phyloP scores from a whole-genome alignment of 2,888 invertebrate species.

The Exocentrus adspersus region DNA sequence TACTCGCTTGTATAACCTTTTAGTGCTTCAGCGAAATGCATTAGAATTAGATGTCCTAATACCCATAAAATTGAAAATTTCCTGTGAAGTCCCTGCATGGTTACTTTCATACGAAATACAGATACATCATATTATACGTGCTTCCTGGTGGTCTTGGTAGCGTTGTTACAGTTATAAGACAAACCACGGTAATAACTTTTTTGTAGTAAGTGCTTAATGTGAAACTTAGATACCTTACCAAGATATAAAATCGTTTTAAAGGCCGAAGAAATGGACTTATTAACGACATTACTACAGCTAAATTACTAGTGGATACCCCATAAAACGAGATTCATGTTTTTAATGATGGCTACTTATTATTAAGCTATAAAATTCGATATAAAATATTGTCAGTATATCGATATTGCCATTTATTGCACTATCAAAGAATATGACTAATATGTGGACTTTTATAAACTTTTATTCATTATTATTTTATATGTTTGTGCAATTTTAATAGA shows the following conservation, averaged over 20 bases:
- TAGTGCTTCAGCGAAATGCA: constrained; percentile 6
- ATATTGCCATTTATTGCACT: too few relatives aligned
- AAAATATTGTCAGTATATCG: too few relatives aligned
- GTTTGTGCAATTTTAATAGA: too few relatives aligned
- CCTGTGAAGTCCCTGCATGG: constrained; percentile 15
- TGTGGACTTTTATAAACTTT: too few relatives aligned
- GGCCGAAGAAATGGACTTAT: too few relatives aligned
- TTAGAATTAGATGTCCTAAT: constrained; percentile 15
- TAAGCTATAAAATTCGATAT: not conserved
- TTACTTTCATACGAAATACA: constrained; percentile 1
- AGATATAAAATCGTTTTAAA: too few relatives aligned
- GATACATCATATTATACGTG: constrained; percentile 12
- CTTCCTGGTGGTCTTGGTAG: constrained; percentile 15
- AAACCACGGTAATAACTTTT: not conserved
- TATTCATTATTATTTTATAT: too few relatives aligned
- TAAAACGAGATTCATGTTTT: not conserved
- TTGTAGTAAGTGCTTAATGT: not conserved
- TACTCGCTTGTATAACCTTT: constrained; percentile 1
- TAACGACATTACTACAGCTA: not conserved
- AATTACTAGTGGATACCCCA: not conserved
- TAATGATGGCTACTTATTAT: not conserved
- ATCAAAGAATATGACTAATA: too few relatives aligned
- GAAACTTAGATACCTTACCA: not conserved
- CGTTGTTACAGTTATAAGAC: not conserved
- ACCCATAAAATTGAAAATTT: constrained; percentile 33